These are phyloP conservation scores for Idaea straminata DNA, from an alignment of 2,888 invertebrate species.

Conservation along the genomic window DNA sequence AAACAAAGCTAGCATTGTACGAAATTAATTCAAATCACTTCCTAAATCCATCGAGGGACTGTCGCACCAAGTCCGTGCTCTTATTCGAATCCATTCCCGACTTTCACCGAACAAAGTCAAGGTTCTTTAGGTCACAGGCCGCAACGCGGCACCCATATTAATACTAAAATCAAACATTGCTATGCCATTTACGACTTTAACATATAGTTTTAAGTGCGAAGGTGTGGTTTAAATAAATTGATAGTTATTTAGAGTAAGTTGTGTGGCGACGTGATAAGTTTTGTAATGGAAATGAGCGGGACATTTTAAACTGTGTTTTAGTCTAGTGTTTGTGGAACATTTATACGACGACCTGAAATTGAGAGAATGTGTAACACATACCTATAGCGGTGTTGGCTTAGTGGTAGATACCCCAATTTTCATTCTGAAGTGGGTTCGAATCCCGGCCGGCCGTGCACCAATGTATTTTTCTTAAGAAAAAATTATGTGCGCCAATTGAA, in stretches of 20 bases:
- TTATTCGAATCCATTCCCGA: slow-evolving; percentile 45
- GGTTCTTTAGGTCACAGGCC: slow-evolving; percentile 68
- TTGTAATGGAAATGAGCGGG: slow-evolving; percentile 37
- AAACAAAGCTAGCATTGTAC: background rate
- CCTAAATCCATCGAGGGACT: background rate
- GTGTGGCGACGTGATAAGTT: slow-evolving; percentile 57
- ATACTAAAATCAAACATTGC: slow-evolving; percentile 40
- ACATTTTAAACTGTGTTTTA: slow-evolving; percentile 16
- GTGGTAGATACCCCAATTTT: too few species aligned
- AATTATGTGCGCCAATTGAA: too few species aligned
- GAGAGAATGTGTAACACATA: too few species aligned
- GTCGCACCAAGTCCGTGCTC: slow-evolving; percentile 21
- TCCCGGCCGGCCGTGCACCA: too few species aligned
- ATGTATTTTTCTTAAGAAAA: too few species aligned
- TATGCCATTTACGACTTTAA: slow-evolving; percentile 38
- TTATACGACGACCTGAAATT: background rate
- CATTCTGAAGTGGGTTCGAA: too few species aligned
- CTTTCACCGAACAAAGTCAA: slow-evolving; percentile 67
- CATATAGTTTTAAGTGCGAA: slow-evolving; percentile 22
- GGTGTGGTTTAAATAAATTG: slow-evolving; percentile 22
- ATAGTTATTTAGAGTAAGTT: slow-evolving; percentile 34
- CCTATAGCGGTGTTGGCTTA: too few species aligned
- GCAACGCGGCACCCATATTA: slow-evolving; percentile 51
- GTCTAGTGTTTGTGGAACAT: slow-evolving; percentile 9
- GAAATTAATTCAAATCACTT: background rate